Evolutionary conservation across 1,140 invertebrate species (phyloP).

Genomic region (Liolophura sinensis): DNA sequence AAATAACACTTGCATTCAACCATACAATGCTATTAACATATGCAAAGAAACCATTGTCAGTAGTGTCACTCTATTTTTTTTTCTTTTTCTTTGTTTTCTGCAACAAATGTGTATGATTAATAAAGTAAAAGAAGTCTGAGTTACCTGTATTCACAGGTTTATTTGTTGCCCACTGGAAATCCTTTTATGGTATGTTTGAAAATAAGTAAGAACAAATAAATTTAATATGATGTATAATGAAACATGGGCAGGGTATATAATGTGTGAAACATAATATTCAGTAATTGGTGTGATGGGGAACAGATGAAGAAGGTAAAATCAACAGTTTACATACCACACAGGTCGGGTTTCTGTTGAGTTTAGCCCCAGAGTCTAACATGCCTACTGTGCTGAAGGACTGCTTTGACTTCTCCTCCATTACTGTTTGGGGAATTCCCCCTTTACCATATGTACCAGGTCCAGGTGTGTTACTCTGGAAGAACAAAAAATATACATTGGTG

Average conservation of each 20-base stretch:
- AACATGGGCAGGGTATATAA: no score
- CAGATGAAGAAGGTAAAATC: not conserved
- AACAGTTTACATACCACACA: slow-evolving; percentile 26
- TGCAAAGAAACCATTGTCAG: no score
- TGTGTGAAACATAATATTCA: not conserved
- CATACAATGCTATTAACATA: not conserved
- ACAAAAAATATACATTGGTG: not conserved
- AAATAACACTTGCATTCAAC: not conserved
- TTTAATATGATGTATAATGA: not conserved
- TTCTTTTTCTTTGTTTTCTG: no score
- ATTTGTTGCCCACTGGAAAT: no score
- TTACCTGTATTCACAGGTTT: no score
- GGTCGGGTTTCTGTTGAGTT: slow-evolving; percentile 33
- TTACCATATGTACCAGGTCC: slow-evolving; percentile 57
- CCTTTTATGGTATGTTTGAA: no score
- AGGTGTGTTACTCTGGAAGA: slow-evolving; percentile 37
- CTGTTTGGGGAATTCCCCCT: slow-evolving; percentile 49
- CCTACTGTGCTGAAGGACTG: slow-evolving; percentile 46
- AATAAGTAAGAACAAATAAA: no score
- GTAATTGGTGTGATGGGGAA: not conserved
- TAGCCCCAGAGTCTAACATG: slow-evolving; percentile 46
- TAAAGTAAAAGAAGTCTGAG: no score
- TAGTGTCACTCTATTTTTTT: no score
- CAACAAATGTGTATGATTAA: no score
- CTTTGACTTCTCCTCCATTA: slow-evolving; percentile 40